Evolutionary conservation across 2,113 vertebrate genomes (phyloP).

Genomic region (Ceyx cyanopectus): DNA sequence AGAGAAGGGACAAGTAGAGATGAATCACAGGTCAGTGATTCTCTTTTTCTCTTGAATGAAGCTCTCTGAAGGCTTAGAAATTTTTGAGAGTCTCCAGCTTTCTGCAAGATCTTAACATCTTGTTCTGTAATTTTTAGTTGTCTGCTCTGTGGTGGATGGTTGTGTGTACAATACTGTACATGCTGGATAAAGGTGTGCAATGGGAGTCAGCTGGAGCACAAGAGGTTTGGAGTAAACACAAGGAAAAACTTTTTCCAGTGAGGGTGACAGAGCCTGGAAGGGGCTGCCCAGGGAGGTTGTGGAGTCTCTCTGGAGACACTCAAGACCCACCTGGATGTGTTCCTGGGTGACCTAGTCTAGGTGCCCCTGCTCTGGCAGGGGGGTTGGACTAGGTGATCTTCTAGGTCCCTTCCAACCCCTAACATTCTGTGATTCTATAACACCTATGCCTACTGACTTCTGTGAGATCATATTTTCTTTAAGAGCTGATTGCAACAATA

Average conservation of each 20-base stretch:
- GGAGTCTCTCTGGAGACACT: too few relatives aligned
- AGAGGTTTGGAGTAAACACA: too few relatives aligned
- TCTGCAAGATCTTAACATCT: neutral
- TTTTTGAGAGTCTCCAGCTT: neutral
- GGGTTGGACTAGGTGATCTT: too few relatives aligned
- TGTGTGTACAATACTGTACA: neutral
- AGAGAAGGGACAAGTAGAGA: neutral
- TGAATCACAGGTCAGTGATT: conserved; percentile 15
- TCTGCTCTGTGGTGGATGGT: neutral
- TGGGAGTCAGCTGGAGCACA: neutral
- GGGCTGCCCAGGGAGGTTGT: too few relatives aligned
- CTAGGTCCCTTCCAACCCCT: too few relatives aligned
- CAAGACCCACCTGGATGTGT: too few relatives aligned
- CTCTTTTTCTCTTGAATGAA: neutral
- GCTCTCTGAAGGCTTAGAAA: neutral
- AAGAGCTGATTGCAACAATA: neutral
- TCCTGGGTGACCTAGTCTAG: too few relatives aligned
- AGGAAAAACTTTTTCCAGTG: too few relatives aligned
- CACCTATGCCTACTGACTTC: neutral
- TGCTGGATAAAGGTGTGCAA: neutral
- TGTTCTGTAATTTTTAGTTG: neutral
- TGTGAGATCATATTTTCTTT: neutral
- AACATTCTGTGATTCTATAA: neutral
- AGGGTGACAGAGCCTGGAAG: too few relatives aligned
- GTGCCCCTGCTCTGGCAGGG: too few relatives aligned